Conservation (phyloP, 2,888 invertebrate species). For the Plutella xylostella region DNA sequence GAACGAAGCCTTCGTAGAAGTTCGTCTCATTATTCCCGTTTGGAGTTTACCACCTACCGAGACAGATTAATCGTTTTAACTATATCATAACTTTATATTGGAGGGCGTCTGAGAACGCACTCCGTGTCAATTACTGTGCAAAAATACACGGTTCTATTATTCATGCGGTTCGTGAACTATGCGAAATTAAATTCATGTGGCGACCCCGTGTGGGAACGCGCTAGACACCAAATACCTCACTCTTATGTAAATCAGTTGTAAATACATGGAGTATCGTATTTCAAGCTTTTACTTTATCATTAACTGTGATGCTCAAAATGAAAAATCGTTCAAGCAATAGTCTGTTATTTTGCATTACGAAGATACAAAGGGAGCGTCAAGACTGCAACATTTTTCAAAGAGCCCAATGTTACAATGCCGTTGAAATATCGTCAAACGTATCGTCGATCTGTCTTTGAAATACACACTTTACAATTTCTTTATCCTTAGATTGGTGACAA, state of each 20-base stretch:
- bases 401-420: conserved; percentile 29
- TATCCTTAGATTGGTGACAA: conserved; percentile 21
- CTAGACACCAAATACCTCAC: neutral
- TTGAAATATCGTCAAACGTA: conserved; percentile 47
- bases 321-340: too few species aligned
- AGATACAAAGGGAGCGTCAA: too few species aligned
- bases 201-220: neutral
- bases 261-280: too few species aligned
- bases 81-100: conserved; percentile 61
- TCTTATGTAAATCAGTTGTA: conserved; percentile 16
- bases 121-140: conserved; percentile 57
- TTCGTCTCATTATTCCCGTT: conserved; percentile 55
- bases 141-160: conserved; percentile 61
- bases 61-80: conserved; percentile 65
- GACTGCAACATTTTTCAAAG: too few species aligned
- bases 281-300: too few species aligned
- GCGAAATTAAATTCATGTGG: conserved; percentile 9
- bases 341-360: too few species aligned
- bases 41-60: conserved; percentile 64
- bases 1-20: conserved; percentile 39
- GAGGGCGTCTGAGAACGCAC: conserved; percentile 33
- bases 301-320: too few species aligned
- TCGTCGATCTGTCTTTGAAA: conserved; percentile 32
- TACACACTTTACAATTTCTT: conserved; percentile 28
- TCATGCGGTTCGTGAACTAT: conserved; percentile 27